Evolutionary conservation across 2,888 invertebrate species (phyloP), one percentile per base, ranked within the genome.

Genomic region (Catocala fraxini): DNA sequence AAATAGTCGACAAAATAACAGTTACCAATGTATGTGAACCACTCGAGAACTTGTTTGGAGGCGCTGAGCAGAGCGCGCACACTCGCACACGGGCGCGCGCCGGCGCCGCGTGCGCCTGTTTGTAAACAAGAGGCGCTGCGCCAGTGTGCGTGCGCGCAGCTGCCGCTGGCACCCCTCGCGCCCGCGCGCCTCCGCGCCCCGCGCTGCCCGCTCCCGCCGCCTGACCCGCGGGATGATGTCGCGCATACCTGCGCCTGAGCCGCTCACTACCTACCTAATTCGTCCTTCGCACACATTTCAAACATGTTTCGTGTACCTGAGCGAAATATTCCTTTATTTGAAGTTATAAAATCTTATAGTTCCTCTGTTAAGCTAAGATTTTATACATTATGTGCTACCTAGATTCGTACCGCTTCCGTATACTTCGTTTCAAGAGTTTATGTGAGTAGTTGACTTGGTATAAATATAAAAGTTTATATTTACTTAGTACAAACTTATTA

Each of bases 101-200:
- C 33, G 48, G 56, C 52, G 52, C 45, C 66, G 54, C 65, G 53
- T 49, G 68, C 61, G 65, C 52, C 59, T 79, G 78, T 81, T 81
- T 76, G 81, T 80, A 79, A 79, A 85, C 81, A 83, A 39, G 35
- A 6, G 35, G 35, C 35, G 35, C 7, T 39, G 68, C 57, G 42
- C 55, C 47, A 0, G 79, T 83, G 83, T 80, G 86, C 82, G 86
- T 78, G 78, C 71, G 77, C 86, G 85, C 88, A 86, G 87, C 87
- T 87, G 87, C 78, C 80, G 68, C 59, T 41, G 53, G 63, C 49
- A 62, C 34, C 48, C 57, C 56, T 59, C 45, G 12, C 52, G 45
- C 43, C 25, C 54, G 25, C 25, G 25, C 63, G 35, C 48, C 57
- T 55, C 59, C 45, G n/a, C 52, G 45, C 43, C 25, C 54, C 53